A percentile compares a stretch with the other conserved stretches of the same genome.
Evolutionary conservation across 2,113 vertebrate species (phyloP).

Genomic region (Panurus biarmicus): DNA sequence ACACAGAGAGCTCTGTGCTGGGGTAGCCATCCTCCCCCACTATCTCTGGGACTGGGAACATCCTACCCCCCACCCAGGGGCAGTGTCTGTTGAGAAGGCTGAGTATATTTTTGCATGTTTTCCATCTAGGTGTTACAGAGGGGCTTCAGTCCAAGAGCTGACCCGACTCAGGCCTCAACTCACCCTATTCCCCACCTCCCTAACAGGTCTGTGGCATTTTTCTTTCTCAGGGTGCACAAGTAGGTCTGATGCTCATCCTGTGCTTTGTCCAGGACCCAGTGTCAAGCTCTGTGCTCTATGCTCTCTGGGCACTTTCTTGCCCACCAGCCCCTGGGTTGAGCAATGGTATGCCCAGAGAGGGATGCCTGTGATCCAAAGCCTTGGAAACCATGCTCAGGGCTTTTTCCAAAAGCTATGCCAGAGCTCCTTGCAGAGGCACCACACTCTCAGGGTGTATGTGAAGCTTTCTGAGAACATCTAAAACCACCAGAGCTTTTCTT

Average conservation of each 20-base stretch:
- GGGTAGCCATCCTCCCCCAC: rapidly evolving
- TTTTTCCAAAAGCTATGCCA: not conserved
- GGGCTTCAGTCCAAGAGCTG: not conserved
- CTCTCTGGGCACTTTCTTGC: not conserved
- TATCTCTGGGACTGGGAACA: rapidly evolving
- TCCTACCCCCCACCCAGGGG: not conserved
- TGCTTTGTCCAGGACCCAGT: not conserved
- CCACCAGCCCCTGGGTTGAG: not conserved
- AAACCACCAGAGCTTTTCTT: not conserved
- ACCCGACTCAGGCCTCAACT: not conserved
- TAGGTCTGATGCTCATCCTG: not conserved
- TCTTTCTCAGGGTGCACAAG: not conserved
- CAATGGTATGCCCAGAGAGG: not conserved
- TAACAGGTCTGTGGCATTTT: not conserved
- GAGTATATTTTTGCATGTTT: not conserved
- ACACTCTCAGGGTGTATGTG: not conserved
- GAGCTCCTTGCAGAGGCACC: not conserved
- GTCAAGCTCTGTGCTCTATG: not conserved
- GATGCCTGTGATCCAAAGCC: not conserved
- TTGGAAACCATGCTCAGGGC: not conserved
- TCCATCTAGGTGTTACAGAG: not conserved
- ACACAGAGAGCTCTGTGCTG: rapidly evolving
- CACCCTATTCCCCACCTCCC: not conserved
- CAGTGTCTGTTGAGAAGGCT: not conserved
- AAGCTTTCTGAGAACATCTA: not conserved